Conservation (phyloP, 2,113 vertebrate species). For the Mustela lutreola region DNA sequence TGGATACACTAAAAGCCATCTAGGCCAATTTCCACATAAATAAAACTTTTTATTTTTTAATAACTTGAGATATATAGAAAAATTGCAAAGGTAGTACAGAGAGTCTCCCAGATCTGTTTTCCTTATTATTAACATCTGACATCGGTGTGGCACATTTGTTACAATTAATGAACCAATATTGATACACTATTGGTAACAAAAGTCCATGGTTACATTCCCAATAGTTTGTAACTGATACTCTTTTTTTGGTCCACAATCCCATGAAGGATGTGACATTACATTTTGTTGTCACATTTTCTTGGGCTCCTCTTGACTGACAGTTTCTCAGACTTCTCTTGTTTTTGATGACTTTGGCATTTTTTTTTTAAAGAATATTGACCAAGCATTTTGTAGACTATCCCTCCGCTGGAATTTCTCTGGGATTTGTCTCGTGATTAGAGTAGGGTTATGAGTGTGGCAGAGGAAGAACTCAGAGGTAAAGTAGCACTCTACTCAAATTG, state of each 20-base stretch:
- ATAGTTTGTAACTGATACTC: neutral
- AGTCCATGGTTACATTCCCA: neutral
- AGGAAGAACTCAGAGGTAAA: neutral
- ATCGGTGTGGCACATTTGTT: neutral
- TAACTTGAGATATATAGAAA: neutral
- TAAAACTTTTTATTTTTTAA: neutral
- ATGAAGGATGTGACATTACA: neutral
- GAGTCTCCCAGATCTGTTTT: neutral
- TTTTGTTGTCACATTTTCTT: neutral
- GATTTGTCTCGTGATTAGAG: neutral
- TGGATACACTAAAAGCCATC: neutral
- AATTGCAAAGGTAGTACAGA: neutral
- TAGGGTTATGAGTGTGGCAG: neutral
- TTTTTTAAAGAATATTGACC: neutral
- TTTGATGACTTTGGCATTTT: neutral
- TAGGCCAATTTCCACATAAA: neutral
- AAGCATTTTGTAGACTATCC: neutral
- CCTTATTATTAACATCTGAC: neutral
- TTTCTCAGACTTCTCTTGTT: neutral
- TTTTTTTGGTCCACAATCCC: neutral
- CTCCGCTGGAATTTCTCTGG: neutral
- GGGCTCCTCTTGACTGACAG: neutral
- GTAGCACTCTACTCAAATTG: rapidly evolving
- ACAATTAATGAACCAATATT: neutral
- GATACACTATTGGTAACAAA: neutral